Evolutionary conservation across 1,140 invertebrate genomes (phyloP), one percentile per base, ranked within the genome.

Genomic region (Leguminivora glycinivorella): DNA sequence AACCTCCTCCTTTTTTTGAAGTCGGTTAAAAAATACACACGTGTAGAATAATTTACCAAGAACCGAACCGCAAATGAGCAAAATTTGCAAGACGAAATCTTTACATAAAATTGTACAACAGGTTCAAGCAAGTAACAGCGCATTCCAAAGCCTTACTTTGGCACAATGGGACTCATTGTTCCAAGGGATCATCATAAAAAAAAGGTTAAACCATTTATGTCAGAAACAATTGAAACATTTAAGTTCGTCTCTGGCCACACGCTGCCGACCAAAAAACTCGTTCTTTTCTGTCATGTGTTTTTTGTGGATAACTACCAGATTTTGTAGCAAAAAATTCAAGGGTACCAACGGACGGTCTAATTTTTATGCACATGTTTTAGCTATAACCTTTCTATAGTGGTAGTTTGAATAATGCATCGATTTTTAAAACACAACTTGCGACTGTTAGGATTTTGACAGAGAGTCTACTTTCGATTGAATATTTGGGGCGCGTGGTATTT

Each of bases 321-420:
- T 52, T 52, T 52, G 47, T 19, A 52, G 47, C 47, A 52, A 22
- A 52, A 52, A 52, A 52, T 52, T 52, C 17, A 52, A 52, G 47
- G 47, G 47, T 52, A 52, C 47, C 47, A 52, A 52, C 47, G 47
- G 47, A 52, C 47, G 9, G 47, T 52, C 47, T 52, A 52, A 52
- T 52, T 52, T 22, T 52, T 52, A 52, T 10, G 47, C 47, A 52
- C 47, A n/a, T 52, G 47, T 22, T 52, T 52, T 22, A 52, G 47
- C 19, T 52, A 10, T 19, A 22, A 22, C 47, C 17, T 52, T 52
- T 52, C 47, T 22, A 22, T 4, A 22, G 47, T 9, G 47, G 2
- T 3, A 52, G 47, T 52, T 52, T 1, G 17, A 52, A 52, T n/a
- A 6, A 67, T 31, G 12, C 1, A 43, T 52, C 3, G 7, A 9